phyloP scores from a whole-genome alignment of 2,113 vertebrate genomes.

The Scytalopus superciliaris region DNA sequence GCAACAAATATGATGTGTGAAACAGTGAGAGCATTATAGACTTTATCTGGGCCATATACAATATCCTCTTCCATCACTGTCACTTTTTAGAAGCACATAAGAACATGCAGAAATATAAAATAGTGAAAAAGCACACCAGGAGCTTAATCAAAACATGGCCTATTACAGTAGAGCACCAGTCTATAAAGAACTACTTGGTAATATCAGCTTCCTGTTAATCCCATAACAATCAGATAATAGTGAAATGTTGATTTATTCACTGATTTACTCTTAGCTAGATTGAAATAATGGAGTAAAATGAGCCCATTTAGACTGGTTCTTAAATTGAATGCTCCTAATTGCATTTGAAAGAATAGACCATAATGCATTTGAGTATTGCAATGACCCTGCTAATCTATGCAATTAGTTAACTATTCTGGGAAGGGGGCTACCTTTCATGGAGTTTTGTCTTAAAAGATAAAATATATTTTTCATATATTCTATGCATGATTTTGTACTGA shows the following conservation, averaged over 20 bases:
- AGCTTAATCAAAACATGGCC: neutral
- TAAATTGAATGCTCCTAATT: constrained; percentile 63
- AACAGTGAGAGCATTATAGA: neutral
- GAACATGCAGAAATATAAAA: neutral
- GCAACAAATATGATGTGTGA: neutral
- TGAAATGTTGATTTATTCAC: constrained; percentile 65
- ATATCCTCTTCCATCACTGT: neutral
- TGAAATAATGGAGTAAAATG: constrained; percentile 66
- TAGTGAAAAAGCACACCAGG: neutral
- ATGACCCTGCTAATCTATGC: constrained; percentile 41
- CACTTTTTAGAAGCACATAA: neutral
- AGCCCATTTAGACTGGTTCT: constrained; percentile 44
- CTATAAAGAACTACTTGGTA: neutral
- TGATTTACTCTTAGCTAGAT: constrained; percentile 61
- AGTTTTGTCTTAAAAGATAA: neutral
- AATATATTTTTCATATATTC: neutral
- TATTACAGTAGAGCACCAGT: neutral
- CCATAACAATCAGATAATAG: constrained; percentile 54
- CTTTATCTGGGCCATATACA: neutral
- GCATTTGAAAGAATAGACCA: constrained; percentile 49
- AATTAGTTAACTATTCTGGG: constrained; percentile 49
- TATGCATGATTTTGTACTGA: neutral
- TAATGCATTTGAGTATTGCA: constrained; percentile 28
- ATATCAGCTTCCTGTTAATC: constrained; percentile 63
- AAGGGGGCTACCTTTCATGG: neutral